Percentiles rank a stretch among this genome's conserved stretches.
These are phyloP conservation scores for Latrodectus hesperus DNA, from an alignment of 2,888 invertebrate species.

Conservation along the genomic window DNA sequence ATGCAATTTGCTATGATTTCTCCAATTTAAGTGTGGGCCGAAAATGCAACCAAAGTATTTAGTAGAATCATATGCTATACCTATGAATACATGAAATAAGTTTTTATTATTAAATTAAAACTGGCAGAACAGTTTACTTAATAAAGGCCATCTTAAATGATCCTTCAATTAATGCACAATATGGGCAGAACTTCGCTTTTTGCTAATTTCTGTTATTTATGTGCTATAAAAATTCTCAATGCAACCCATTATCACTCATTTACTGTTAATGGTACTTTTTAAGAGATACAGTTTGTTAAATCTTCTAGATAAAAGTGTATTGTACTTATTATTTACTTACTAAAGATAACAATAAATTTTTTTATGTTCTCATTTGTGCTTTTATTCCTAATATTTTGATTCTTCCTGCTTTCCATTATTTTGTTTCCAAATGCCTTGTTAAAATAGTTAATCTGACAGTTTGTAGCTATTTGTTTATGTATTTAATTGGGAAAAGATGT, in stretches of 20 bases:
- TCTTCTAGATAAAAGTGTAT: not conserved
- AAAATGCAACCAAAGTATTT: no score
- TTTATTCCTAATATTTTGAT: not conserved
- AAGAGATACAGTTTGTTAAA: not conserved
- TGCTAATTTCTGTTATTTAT: conserved; percentile 29
- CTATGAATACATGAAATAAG: no score
- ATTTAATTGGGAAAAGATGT: no score
- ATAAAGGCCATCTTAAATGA: not conserved
- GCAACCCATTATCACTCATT: conserved; percentile 44
- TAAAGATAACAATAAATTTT: no score
- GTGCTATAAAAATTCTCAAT: conserved; percentile 40
- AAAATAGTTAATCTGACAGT: not conserved
- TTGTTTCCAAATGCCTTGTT: not conserved
- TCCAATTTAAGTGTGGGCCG: no score
- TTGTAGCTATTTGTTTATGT: no score
- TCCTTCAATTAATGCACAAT: conserved; percentile 2
- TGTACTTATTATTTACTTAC: no score
- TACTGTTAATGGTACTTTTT: conserved; percentile 53
- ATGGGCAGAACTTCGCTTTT: conserved; percentile 24
- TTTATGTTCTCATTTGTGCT: not conserved
- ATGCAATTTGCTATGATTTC: no score
- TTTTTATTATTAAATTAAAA: not conserved
- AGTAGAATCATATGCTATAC: no score
- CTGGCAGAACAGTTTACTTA: not conserved
- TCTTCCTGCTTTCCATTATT: not conserved